A percentile compares a stretch with the other conserved stretches of the same genome.
Conservation (phyloP, 2,797 vertebrate genomes). For the Vespertilio murinus region DNA sequence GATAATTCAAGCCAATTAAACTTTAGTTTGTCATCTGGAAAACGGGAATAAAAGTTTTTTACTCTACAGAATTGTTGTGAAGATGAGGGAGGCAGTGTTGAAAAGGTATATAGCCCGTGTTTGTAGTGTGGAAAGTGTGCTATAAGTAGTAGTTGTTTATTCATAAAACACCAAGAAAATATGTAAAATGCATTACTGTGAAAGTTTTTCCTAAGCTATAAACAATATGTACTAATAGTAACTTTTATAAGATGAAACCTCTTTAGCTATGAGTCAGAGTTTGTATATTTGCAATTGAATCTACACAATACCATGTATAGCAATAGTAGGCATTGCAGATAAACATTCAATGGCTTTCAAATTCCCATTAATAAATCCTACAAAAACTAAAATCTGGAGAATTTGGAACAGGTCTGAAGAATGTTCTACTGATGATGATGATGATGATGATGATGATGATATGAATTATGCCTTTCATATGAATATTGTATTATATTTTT, state of each 20-base stretch:
- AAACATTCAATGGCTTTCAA: not conserved
- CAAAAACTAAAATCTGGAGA: not conserved
- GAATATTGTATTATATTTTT: not conserved
- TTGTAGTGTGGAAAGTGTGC: not conserved
- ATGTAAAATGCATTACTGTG: not conserved
- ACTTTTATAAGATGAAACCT: not conserved
- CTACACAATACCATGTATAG: not conserved
- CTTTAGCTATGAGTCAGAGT: not conserved
- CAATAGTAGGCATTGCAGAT: not conserved
- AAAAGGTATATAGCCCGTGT: not conserved
- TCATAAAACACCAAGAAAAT: constrained; percentile 36
- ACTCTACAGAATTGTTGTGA: not conserved
- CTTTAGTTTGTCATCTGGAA: constrained; percentile 12
- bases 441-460: not conserved
- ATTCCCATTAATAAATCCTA: not conserved
- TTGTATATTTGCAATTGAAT: not conserved
- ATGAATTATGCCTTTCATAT: not conserved
- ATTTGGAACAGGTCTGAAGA: not conserved
- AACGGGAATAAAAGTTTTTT: not conserved
- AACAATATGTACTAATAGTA: not conserved
- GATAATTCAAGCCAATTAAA: not conserved
- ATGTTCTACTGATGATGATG: not conserved
- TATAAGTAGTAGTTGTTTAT: not conserved
- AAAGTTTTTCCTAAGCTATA: not conserved
- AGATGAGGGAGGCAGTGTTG: not conserved